These are phyloP conservation scores for Colostygia pectinataria DNA, from an alignment of 2,888 invertebrate genomes.

Conservation along the genomic window DNA sequence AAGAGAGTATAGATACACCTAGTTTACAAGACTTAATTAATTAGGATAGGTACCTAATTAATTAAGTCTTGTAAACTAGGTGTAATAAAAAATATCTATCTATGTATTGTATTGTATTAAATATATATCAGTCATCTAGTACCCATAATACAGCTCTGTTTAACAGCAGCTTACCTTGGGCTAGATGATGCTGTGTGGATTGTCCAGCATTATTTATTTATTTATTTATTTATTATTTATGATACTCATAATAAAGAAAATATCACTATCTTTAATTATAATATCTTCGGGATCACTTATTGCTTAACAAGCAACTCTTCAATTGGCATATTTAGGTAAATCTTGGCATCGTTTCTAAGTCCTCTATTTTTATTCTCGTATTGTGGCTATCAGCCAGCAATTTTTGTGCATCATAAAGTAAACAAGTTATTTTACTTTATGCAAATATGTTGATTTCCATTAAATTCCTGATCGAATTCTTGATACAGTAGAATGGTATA, in stretches of 20 bases:
- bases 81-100: too few species aligned
- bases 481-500: constrained; percentile 10
- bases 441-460: constrained; percentile 45
- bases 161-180: too few species aligned
- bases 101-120: too few species aligned
- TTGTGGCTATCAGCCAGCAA: constrained; percentile 66
- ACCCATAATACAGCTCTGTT: too few species aligned
- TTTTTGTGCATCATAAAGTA: constrained; percentile 52
- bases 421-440: constrained; percentile 37
- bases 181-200: too few species aligned
- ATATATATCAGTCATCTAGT: too few species aligned
- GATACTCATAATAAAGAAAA: background rate
- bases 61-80: too few species aligned
- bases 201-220: background rate
- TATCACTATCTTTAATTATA: background rate
- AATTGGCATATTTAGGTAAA: constrained; percentile 60
- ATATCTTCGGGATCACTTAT: constrained; percentile 43
- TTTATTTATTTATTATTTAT: background rate
- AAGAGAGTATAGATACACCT: too few species aligned
- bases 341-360: constrained; percentile 67
- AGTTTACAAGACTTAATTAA: too few species aligned
- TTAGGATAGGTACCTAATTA: too few species aligned
- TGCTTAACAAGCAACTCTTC: constrained; percentile 63
- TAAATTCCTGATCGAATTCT: constrained; percentile 9
- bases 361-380: constrained; percentile 54